These are phyloP conservation scores for Aphidius colemani DNA, from an alignment of 2,888 invertebrate species.

Conservation along the genomic window DNA sequence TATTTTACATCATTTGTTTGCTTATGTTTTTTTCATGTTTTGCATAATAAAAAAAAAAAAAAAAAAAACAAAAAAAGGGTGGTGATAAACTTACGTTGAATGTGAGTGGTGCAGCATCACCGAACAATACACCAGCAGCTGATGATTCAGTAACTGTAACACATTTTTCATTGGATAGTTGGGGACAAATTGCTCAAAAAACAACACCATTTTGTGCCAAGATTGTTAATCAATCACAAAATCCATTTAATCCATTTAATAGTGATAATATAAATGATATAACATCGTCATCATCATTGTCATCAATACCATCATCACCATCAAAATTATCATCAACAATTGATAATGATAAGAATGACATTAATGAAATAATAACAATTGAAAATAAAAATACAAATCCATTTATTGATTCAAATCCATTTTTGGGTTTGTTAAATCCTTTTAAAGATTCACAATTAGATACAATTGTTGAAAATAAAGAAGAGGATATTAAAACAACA, in stretches of 20 bases:
- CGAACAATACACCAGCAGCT: conserved; percentile 40
- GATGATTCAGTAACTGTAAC: conserved; percentile 67
- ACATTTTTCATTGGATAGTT: conserved; percentile 63
- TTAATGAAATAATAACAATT: conserved; percentile 37
- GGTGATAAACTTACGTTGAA: conserved; percentile 73
- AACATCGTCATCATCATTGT: too few species aligned
- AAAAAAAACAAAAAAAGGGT: conserved; percentile 60
- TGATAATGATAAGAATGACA: conserved; percentile 19
- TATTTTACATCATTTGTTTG: conserved; percentile 15
- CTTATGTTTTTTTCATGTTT: conserved; percentile 25
- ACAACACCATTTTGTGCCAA: conserved; percentile 53
- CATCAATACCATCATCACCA: too few species aligned
- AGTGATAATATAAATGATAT: conserved; percentile 40
- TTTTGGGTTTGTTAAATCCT: conserved; percentile 59
- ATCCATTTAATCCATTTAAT: conserved; percentile 59
- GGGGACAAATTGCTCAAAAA: conserved; percentile 62
- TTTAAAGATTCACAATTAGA: conserved; percentile 49
- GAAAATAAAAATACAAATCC: conserved; percentile 59
- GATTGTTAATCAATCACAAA: conserved; percentile 53
- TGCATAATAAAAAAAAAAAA: conserved; percentile 1
- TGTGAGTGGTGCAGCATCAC: conserved; percentile 62
- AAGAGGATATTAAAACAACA: conserved; percentile 44
- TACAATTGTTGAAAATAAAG: conserved; percentile 32
- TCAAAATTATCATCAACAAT: conserved; percentile 17
- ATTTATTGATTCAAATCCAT: conserved; percentile 60